Conservation (phyloP, 2,888 invertebrate species). For the Linyphia triangularis region DNA sequence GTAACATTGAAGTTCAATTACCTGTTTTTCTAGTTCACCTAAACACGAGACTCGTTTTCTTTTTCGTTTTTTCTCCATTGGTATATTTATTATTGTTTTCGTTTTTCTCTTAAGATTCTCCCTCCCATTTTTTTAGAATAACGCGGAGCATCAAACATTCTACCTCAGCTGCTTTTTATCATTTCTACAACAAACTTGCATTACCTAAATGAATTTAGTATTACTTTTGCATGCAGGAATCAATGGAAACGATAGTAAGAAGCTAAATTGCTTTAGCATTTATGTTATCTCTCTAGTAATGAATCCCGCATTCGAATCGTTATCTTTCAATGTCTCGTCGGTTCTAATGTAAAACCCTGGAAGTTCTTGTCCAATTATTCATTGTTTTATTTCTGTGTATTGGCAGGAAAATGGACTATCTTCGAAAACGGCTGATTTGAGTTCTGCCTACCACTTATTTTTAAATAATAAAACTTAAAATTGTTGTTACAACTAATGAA, state of each 20-base stretch:
- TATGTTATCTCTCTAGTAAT: not conserved
- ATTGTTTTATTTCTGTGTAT: too few species aligned
- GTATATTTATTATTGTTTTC: conserved; percentile 49
- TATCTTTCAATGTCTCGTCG: not conserved
- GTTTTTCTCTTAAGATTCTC: conserved; percentile 3
- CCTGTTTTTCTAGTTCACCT: conserved; percentile 57
- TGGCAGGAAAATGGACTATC: too few species aligned
- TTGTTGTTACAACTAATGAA: too few species aligned
- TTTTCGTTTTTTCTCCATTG: not conserved
- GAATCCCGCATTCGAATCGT: not conserved
- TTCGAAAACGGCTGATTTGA: too few species aligned
- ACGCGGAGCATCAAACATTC: conserved; percentile 5
- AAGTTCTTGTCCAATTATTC: not conserved
- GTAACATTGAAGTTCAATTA: conserved; percentile 31
- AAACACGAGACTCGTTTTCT: conserved; percentile 14
- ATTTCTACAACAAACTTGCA: conserved; percentile 47
- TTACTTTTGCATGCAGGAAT: conserved; percentile 20
- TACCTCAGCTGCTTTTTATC: not conserved
- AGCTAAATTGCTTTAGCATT: not conserved
- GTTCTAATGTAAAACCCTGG: not conserved
- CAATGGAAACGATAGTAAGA: conserved; percentile 19
- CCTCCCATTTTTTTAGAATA: not conserved
- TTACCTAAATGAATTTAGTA: conserved; percentile 18
- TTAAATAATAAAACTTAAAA: too few species aligned
- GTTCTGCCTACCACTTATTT: too few species aligned